phyloP scores from a whole-genome alignment of 2,888 invertebrate species.

The Aplocera efformata region DNA sequence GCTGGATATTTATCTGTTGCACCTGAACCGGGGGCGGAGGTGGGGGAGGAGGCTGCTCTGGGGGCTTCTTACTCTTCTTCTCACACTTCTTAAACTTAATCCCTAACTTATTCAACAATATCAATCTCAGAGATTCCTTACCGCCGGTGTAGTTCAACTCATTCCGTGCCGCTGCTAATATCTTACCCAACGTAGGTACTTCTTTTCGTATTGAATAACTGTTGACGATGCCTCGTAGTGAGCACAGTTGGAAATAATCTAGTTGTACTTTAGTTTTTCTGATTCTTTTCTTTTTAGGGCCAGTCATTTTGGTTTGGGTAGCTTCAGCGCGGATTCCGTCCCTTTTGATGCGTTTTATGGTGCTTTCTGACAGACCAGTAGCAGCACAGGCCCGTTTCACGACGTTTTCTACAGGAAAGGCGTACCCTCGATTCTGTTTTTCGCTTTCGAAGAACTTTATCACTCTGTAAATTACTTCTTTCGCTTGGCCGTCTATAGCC shows the following conservation, averaged over 20 bases:
- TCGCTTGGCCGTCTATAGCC: slow-evolving; percentile 70
- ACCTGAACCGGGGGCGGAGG: slow-evolving; percentile 33
- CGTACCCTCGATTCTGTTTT: slow-evolving; percentile 71
- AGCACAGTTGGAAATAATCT: slow-evolving; percentile 69
- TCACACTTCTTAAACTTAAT: slow-evolving; percentile 75
- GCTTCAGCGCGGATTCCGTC: slow-evolving; percentile 68
- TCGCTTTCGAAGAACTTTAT: slow-evolving; percentile 74
- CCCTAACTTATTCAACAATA: slow-evolving; percentile 68
- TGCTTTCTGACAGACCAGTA: slow-evolving; percentile 68
- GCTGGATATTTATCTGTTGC: slow-evolving; percentile 34
- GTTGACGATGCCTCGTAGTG: slow-evolving; percentile 65
- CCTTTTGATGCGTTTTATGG: slow-evolving; percentile 68
- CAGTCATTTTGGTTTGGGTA: slow-evolving; percentile 68
- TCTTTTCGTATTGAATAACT: slow-evolving; percentile 67
- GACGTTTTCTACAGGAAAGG: slow-evolving; percentile 71
- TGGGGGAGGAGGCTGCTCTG: slow-evolving; percentile 44
- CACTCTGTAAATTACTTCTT: slow-evolving; percentile 70
- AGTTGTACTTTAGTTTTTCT: slow-evolving; percentile 70
- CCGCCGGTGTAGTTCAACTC: slow-evolving; percentile 68
- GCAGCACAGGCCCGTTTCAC: slow-evolving; percentile 71
- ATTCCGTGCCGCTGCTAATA: slow-evolving; percentile 63
- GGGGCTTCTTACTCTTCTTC: slow-evolving; percentile 68
- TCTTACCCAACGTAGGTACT: slow-evolving; percentile 68
- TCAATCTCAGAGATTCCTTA: slow-evolving; percentile 67
- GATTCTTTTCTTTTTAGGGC: slow-evolving; percentile 69